Conservation (phyloP, 2,113 vertebrate species). For the Diadophis punctatus region DNA sequence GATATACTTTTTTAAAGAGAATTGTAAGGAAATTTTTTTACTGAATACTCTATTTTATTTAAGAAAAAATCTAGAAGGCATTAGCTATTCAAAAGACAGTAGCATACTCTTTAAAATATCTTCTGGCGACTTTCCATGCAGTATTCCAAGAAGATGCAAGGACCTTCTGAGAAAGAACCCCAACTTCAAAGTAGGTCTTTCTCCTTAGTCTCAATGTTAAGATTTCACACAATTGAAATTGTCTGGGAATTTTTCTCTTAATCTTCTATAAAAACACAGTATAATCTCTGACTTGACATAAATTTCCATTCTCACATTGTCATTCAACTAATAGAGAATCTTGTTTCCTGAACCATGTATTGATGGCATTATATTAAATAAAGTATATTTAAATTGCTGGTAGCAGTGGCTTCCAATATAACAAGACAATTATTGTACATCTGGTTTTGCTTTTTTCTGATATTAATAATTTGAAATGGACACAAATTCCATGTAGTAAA, state of each 20-base stretch:
- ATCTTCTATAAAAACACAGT: background rate
- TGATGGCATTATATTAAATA: background rate
- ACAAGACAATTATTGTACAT: background rate
- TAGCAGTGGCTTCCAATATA: background rate
- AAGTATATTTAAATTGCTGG: background rate
- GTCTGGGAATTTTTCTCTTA: background rate
- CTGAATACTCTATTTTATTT: background rate
- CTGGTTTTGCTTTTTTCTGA: background rate
- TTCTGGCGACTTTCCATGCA: background rate
- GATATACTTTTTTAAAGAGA: background rate
- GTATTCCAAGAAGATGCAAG: background rate
- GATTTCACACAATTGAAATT: background rate
- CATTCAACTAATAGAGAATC: background rate
- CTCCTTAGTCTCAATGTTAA: background rate
- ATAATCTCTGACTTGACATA: background rate
- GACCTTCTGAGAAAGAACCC: background rate
- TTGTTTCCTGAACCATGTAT: background rate
- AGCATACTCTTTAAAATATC: background rate
- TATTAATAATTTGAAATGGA: constrained; percentile 14
- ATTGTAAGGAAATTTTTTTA: background rate
- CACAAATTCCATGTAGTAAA: background rate
- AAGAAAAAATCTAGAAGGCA: background rate
- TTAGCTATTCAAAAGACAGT: background rate
- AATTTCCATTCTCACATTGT: background rate
- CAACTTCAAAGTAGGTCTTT: background rate